Evolutionary conservation across 2,797 vertebrate genomes (phyloP), one percentile per base, ranked within the genome.

Genomic region (Phalloptychus januarius): DNA sequence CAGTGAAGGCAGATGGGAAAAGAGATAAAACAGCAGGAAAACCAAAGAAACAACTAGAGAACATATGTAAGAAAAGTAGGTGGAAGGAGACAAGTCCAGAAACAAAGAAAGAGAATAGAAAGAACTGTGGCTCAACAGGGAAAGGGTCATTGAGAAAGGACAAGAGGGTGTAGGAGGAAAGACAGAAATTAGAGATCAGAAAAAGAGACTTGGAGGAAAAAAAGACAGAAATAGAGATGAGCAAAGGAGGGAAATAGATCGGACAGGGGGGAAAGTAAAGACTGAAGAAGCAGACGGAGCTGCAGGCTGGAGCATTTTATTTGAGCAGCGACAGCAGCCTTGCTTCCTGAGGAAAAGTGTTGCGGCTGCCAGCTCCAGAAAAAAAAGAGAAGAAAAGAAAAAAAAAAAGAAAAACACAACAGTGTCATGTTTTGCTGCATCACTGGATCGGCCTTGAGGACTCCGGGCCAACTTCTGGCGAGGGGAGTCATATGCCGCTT

Each of bases 391-490:
- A 67, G 63, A 52, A 25, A 72, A 44, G 23, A 42, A 38, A 52
- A 33, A 25, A n/a, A 38, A 1, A 58, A 18, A 40, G 15, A 65
- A 74, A 81, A 84, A 72, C 73, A 82, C 79, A 88, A 74, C 87
- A 85, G 85, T 83, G 90, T 89, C 84, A 84, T 90, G 90, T 87
- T 89, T 83, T 84, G 89, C 87, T 89, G 87, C 89, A 89, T 89
- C 90, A 87, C 85, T 83, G 85, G 78, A 85, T 89, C 79, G 78
- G 89, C 85, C 88, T 84, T 48, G 58, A 88, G 85, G 84, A 88
- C 85, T 80, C 79, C 15, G 72, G 84, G 87, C 86, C 85, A 85
- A 73, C 83, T 87, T 73, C 81, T 88, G 85, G 85, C 61, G 85
- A 77, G 65, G 78, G 78, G 83, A 83, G 89, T 89, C 88, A 83